Evolutionary conservation across 2,113 vertebrate genomes (phyloP).

Genomic region (Cinclus mexicanus): DNA sequence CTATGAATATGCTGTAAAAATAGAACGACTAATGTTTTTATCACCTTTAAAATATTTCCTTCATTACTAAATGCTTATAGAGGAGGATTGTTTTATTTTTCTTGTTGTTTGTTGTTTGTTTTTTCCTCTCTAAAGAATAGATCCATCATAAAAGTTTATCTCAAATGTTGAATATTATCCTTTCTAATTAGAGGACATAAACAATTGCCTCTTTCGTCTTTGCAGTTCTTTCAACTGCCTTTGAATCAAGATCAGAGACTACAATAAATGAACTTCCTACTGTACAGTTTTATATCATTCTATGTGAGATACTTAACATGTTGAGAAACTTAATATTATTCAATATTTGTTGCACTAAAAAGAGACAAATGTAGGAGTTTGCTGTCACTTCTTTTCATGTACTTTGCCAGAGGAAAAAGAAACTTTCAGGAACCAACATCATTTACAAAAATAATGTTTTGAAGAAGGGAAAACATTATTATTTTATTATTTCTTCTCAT

Average conservation of each 20-base stretch:
- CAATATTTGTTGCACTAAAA: not conserved
- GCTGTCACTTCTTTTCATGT: not conserved
- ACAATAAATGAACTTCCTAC: not conserved
- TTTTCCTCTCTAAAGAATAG: not conserved
- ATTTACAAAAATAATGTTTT: not conserved
- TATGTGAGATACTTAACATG: not conserved
- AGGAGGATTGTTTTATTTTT: not conserved
- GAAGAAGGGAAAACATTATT: not conserved
- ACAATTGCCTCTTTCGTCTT: not conserved
- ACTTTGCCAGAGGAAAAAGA: not conserved
- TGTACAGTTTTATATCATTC: not conserved
- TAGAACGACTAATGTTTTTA: not conserved
- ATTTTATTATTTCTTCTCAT: not conserved
- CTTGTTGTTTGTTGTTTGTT: fast-evolving
- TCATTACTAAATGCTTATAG: not conserved
- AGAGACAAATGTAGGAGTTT: not conserved
- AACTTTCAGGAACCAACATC: not conserved
- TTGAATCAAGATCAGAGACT: conserved; percentile 46
- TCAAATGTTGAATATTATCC: not conserved
- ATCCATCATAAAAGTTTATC: not conserved
- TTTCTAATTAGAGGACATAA: conserved; percentile 25
- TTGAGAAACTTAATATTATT: conserved; percentile 2
- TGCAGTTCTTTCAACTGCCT: conserved; percentile 33
- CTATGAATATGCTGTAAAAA: not conserved
- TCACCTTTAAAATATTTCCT: not conserved